phyloP scores from a whole-genome alignment of 2,113 vertebrate genomes.

The Nymphicus hollandicus region DNA sequence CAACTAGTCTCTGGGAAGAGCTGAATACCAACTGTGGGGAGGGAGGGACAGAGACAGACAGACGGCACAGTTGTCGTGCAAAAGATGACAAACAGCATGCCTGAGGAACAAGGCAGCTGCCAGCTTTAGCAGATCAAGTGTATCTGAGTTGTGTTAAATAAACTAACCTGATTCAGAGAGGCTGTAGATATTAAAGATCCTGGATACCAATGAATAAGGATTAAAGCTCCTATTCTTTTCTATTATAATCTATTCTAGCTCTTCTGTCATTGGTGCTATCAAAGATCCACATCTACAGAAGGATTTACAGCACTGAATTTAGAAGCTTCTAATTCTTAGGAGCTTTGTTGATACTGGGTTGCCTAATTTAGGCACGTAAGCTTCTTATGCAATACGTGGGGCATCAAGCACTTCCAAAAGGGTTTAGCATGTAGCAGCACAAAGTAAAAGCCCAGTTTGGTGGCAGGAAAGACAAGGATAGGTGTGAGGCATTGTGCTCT shows the following conservation, averaged over 20 bases:
- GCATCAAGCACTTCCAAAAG: background rate
- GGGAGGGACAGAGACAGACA: background rate
- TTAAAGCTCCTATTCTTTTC: slow-evolving; percentile 8
- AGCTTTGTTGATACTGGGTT: background rate
- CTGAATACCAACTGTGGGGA: background rate
- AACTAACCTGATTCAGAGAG: background rate
- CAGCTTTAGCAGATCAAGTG: slow-evolving; percentile 10
- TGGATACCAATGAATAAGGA: background rate
- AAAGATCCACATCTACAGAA: slow-evolving; percentile 3
- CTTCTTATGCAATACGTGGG: background rate
- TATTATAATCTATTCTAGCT: background rate
- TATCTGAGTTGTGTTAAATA: background rate
- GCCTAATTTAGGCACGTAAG: background rate
- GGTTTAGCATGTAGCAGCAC: background rate
- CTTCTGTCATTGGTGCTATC: background rate
- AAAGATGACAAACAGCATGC: background rate
- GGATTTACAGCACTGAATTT: background rate
- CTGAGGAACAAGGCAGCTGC: background rate
- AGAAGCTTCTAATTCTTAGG: background rate
- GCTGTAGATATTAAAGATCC: background rate
- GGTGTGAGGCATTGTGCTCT: background rate
- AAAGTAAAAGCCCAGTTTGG: background rate
- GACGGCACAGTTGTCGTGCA: background rate
- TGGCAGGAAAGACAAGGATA: background rate
- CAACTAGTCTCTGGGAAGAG: background rate